phyloP scores from a whole-genome alignment of 2,113 vertebrate species.

The Copsychus sechellarum region DNA sequence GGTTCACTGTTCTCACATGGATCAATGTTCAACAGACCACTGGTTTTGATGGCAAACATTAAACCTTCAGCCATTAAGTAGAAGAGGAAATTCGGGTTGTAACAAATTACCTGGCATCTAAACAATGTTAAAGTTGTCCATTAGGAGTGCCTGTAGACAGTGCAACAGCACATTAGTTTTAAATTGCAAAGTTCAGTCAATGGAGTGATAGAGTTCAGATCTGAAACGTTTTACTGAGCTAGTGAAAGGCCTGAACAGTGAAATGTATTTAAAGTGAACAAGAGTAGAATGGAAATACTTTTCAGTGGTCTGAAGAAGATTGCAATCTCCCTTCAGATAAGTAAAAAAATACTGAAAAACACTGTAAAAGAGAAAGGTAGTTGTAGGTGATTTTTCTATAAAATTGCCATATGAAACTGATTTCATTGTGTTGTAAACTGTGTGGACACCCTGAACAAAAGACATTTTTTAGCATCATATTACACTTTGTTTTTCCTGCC shows the following conservation, averaged over 20 bases:
- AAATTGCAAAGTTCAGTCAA: slow-evolving; percentile 43
- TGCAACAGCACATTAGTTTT: slow-evolving; percentile 9
- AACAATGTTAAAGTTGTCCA: slow-evolving; percentile 45
- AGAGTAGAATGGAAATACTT: background rate
- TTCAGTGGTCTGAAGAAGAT: background rate
- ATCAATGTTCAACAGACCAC: slow-evolving; percentile 68
- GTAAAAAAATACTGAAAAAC: background rate
- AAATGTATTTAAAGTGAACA: background rate
- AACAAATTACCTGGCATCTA: slow-evolving; percentile 67
- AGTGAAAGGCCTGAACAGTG: background rate
- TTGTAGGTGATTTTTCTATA: background rate
- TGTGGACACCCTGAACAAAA: background rate
- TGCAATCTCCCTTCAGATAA: background rate
- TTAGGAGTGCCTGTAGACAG: slow-evolving; percentile 15
- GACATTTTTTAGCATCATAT: background rate
- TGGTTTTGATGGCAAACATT: slow-evolving; percentile 66
- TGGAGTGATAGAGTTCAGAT: slow-evolving; percentile 24
- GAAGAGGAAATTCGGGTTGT: slow-evolving; percentile 53
- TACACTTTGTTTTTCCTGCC: background rate
- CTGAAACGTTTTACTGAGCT: background rate
- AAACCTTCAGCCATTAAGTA: slow-evolving; percentile 69
- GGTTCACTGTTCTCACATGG: slow-evolving; percentile 71
- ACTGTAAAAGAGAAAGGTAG: background rate
- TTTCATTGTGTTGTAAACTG: background rate
- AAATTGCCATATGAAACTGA: background rate